Evolutionary conservation across 1,140 invertebrate genomes (phyloP), one percentile per base, ranked within the genome.

Genomic region (Megalopta genalis): DNA sequence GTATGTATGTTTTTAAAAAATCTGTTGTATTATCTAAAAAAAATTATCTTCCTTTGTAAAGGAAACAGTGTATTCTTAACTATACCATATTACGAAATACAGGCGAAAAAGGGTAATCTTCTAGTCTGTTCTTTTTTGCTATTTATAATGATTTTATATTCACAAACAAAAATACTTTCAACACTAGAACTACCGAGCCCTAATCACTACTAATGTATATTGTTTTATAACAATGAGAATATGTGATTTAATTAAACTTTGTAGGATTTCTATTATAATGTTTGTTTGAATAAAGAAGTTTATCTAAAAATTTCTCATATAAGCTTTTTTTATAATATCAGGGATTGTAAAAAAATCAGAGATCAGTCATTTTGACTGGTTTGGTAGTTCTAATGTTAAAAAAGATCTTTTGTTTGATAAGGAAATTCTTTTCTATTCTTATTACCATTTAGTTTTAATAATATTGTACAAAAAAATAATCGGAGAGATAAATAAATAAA

Each of bases 401-500:
- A 64, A 52, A 54, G 9, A 65, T 63, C 16, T 46, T 57, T 52
- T 7, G 5, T 49, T 78, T 7, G 21, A 57, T 21, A 46, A 71
- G 63, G 32, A 10, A 60, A 37, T 54, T 37, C 14, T 57, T 78
- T 65, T 23, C 27, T 54, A 59, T 57, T 72, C 6, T 32, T 67
- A 39, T 32, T 4, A 49, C 27, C 10, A 7, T 65, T 65, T 66
- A 57, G 57, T 52, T 49, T 68, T 4, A 60, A 71, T 21, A 23
- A 62, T 69, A 16, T 65, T 18, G 12, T 49, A 66, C 64, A 57
- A 42, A 6, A 74, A 79, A 66, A 60, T 73, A 73, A 21, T 52
- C 74, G 14, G 32, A 68, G 77, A 81, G 25, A 77, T 80, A 85
- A 85, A 84, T 84, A 85, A 84, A 62, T 85, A 52, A 68, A 84